phyloP scores from a whole-genome alignment of 1,140 invertebrate genomes.

The Pseudomyrmex gracilis region DNA sequence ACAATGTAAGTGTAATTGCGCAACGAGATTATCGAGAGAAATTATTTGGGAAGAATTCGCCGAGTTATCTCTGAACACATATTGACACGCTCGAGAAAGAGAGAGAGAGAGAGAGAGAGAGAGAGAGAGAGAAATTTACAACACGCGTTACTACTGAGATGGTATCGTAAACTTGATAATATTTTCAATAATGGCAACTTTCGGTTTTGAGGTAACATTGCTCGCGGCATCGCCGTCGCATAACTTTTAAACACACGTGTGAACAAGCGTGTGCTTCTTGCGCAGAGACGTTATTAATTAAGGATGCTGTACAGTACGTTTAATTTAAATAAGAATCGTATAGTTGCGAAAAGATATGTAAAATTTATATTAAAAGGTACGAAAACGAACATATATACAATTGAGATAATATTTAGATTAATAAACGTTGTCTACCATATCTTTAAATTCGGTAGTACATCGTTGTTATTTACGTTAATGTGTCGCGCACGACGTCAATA shows the following conservation, averaged over 20 bases:
- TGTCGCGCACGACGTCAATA: neutral
- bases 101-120: too few relatives aligned
- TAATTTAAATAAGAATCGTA: neutral
- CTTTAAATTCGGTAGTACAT: neutral
- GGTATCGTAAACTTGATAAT: slow-evolving; percentile 46
- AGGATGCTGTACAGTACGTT: neutral
- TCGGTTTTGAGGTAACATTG: slow-evolving; percentile 54
- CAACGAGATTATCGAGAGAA: neutral
- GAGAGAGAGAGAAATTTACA: too few relatives aligned
- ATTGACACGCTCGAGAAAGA: neutral
- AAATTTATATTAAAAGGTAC: neutral
- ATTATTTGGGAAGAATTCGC: slow-evolving; percentile 3
- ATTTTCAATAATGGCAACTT: slow-evolving; percentile 47
- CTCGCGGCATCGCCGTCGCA: slow-evolving; percentile 1
- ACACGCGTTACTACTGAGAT: neutral
- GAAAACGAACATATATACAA: too few relatives aligned
- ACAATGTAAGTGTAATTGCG: neutral
- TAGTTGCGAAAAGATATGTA: neutral
- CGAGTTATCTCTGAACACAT: slow-evolving; percentile 13
- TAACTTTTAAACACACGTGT: slow-evolving; percentile 21
- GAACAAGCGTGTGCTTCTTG: neutral
- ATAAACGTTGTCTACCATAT: neutral
- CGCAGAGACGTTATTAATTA: neutral
- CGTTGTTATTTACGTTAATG: slow-evolving; percentile 6
- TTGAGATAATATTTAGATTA: too few relatives aligned